These are phyloP conservation scores for Drosophila kuntzei DNA, from an alignment of 2,888 invertebrate genomes.

Conservation along the genomic window DNA sequence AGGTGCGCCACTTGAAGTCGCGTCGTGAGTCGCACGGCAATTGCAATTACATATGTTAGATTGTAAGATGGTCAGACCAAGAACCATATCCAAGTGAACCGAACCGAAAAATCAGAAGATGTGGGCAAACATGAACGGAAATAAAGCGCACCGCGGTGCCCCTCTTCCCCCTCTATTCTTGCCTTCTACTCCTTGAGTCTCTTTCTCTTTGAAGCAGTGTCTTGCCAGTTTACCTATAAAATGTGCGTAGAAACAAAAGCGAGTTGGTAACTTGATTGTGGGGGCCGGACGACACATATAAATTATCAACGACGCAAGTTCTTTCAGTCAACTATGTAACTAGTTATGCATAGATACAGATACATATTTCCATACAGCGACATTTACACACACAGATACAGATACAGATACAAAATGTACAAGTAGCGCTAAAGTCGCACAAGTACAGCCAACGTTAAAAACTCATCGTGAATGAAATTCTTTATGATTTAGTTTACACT, in stretches of 20 bases:
- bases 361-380: slow-evolving; percentile 26
- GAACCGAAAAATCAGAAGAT: slow-evolving; percentile 61
- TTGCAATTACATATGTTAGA: slow-evolving; percentile 76
- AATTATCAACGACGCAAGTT: slow-evolving; percentile 67
- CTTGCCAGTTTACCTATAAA: slow-evolving; percentile 49
- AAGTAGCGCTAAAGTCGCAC: slow-evolving; percentile 18
- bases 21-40: slow-evolving; percentile 68
- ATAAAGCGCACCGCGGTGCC: slow-evolving; percentile 58
- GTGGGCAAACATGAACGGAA: slow-evolving; percentile 69
- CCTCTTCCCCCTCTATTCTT: neutral
- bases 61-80: slow-evolving; percentile 42
- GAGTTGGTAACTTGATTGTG: slow-evolving; percentile 74
- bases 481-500: no score
- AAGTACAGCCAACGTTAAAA: slow-evolving; percentile 49
- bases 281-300: slow-evolving; percentile 80
- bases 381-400: slow-evolving; percentile 10
- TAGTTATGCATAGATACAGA: slow-evolving; percentile 46
- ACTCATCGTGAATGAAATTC: slow-evolving; percentile 56
- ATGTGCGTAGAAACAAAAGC: slow-evolving; percentile 70
- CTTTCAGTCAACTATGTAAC: slow-evolving; percentile 13
- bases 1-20: slow-evolving; percentile 64
- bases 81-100: slow-evolving; percentile 19
- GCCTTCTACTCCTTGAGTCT: neutral
- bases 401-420: slow-evolving; percentile 7
- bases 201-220: neutral